These are phyloP conservation scores for Accipiter virgatus DNA, from an alignment of 2,113 vertebrate species.

Conservation along the genomic window DNA sequence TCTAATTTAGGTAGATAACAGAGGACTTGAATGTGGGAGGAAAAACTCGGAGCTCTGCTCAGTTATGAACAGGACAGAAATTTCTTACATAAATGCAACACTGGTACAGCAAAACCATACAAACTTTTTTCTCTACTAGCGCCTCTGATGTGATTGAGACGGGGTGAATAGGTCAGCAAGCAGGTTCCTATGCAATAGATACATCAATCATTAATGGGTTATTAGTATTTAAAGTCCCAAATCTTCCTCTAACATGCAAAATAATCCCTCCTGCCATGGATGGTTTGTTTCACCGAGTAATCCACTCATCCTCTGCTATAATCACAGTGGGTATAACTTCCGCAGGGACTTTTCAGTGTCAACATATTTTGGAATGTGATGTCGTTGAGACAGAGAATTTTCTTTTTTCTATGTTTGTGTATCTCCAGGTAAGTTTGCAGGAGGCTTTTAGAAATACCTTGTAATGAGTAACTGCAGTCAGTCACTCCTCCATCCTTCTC, in stretches of 20 bases:
- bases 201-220: neutral
- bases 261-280: neutral
- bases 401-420: neutral
- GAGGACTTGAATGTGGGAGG: neutral
- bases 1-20: conserved; percentile 22
- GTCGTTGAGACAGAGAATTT: neutral
- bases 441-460: neutral
- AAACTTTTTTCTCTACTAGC: neutral
- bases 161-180: neutral
- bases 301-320: neutral
- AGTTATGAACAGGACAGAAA: neutral
- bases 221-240: neutral
- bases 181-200: neutral
- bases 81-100: neutral
- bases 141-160: neutral
- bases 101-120: neutral
- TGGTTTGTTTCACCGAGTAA: neutral
- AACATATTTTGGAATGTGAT: neutral
- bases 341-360: neutral
- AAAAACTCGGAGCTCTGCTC: neutral
- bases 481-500: conserved; percentile 28
- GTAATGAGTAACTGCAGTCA: neutral
- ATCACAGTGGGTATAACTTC: conserved; percentile 13
- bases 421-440: neutral
- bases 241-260: neutral